Evolutionary conservation across 2,888 invertebrate species (phyloP).

Genomic region (Coenonympha arcania): DNA sequence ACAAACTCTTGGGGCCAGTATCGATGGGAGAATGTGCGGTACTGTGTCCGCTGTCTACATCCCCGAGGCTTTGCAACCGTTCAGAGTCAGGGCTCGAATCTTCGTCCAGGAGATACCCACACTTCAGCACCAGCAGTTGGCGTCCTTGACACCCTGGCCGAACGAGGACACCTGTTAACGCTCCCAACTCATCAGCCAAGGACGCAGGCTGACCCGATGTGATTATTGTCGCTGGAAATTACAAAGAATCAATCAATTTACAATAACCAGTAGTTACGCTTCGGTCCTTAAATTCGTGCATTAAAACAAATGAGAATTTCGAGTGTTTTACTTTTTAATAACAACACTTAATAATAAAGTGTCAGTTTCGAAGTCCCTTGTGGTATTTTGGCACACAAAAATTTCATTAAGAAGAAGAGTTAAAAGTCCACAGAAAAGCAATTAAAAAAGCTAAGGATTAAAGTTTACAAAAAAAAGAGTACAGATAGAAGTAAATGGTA

Average conservation of each 20-base stretch:
- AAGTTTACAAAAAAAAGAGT: too few species aligned
- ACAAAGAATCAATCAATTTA: background rate
- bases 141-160: slow-evolving; percentile 61
- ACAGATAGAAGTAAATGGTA: too few species aligned
- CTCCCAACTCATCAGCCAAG: slow-evolving; percentile 80
- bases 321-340: too few species aligned
- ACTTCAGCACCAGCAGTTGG: slow-evolving; percentile 80
- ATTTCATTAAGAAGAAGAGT: too few species aligned
- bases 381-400: too few species aligned
- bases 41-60: slow-evolving; percentile 92
- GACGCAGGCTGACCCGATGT: slow-evolving; percentile 77
- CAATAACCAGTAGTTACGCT: background rate
- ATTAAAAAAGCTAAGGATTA: too few species aligned
- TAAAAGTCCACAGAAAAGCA: too few species aligned
- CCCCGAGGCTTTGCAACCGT: slow-evolving; percentile 80
- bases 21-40: slow-evolving; percentile 92
- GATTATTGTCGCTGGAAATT: slow-evolving; percentile 76
- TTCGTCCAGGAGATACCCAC: slow-evolving; percentile 82
- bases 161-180: slow-evolving; percentile 53
- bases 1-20: slow-evolving; percentile 87
- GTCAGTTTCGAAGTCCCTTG: too few species aligned
- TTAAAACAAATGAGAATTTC: too few species aligned
- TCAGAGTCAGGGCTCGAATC: slow-evolving; percentile 92
- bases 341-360: too few species aligned
- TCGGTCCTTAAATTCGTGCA: too few species aligned